Evolutionary conservation across 2,888 invertebrate genomes (phyloP).

Genomic region (Mesorhabditis belari): DNA sequence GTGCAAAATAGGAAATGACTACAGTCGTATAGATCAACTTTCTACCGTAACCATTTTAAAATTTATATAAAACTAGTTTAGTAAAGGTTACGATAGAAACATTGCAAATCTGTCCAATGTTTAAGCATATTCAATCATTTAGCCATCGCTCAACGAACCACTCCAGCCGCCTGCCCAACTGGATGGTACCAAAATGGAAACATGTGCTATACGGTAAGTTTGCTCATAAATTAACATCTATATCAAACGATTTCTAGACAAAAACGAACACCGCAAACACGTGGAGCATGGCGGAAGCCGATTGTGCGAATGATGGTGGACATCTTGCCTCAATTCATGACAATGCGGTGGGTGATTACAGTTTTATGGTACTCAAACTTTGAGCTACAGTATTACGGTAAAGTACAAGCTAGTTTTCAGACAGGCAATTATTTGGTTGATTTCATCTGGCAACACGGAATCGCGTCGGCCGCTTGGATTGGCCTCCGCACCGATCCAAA

Average conservation of each 20-base stretch:
- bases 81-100: too few species aligned
- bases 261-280: neutral
- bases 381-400: too few species aligned
- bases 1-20: too few species aligned
- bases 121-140: too few species aligned
- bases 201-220: neutral
- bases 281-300: neutral
- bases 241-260: too few species aligned
- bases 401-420: too few species aligned
- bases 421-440: neutral
- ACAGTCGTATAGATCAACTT: too few species aligned
- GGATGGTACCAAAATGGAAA: neutral
- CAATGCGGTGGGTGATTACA: neutral
- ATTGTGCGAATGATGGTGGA: neutral
- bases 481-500: neutral
- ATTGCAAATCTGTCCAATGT: too few species aligned
- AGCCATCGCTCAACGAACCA: neutral
- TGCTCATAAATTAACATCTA: too few species aligned
- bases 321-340: neutral
- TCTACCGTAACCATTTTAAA: too few species aligned
- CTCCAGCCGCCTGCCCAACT: neutral
- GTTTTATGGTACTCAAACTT: neutral
- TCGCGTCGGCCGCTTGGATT: neutral
- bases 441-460: neutral
- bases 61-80: too few species aligned